A percentile compares a stretch with the other conserved stretches of the same genome.
Evolutionary conservation across 1,140 invertebrate genomes (phyloP).

Genomic region (Mercenaria mercenaria): DNA sequence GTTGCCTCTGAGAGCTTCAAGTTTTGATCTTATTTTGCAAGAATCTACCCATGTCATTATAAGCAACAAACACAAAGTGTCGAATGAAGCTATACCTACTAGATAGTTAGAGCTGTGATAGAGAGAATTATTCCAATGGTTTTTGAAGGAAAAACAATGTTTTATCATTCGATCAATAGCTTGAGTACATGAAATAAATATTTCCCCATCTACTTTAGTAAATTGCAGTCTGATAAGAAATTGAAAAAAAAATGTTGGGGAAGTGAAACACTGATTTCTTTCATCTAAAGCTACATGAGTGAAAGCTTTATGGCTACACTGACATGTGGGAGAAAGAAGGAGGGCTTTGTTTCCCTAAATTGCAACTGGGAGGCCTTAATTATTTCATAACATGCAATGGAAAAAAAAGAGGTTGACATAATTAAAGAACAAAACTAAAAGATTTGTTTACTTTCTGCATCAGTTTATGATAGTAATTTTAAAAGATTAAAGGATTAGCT

Average conservation of each 20-base stretch:
- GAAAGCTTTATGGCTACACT: neutral
- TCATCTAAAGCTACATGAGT: neutral
- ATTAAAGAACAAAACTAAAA: too few relatives aligned
- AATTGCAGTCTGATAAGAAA: neutral
- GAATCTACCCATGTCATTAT: too few relatives aligned
- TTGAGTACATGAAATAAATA: neutral
- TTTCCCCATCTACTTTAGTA: neutral
- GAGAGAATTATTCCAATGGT: too few relatives aligned
- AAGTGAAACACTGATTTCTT: conserved; percentile 7
- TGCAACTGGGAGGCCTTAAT: neutral
- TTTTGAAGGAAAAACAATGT: too few relatives aligned
- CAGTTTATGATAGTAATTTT: too few relatives aligned
- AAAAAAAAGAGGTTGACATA: neutral
- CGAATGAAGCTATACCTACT: too few relatives aligned
- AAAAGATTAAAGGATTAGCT: too few relatives aligned
- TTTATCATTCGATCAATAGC: neutral
- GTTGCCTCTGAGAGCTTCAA: too few relatives aligned
- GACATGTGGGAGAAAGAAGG: neutral
- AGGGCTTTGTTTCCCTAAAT: neutral
- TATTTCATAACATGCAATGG: neutral
- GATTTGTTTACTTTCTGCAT: too few relatives aligned
- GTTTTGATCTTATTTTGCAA: too few relatives aligned
- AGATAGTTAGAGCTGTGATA: too few relatives aligned
- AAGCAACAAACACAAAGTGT: too few relatives aligned
- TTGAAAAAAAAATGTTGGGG: neutral